Evolutionary conservation across 2,113 vertebrate species (phyloP).

Genomic region (Tyrannus savana): DNA sequence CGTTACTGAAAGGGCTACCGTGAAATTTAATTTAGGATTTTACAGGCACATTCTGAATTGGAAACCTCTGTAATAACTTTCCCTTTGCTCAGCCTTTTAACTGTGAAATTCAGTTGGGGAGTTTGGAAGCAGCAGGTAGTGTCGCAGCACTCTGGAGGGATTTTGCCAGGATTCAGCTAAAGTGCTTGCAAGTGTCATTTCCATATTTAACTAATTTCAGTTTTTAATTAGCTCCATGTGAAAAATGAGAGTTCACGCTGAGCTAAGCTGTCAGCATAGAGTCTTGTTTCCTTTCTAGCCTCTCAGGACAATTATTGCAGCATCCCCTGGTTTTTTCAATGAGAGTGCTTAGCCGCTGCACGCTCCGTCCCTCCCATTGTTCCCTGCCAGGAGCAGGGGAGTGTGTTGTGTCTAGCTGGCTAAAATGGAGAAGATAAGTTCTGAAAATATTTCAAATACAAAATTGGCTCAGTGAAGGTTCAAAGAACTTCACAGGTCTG

Average conservation of each 20-base stretch:
- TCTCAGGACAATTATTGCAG: conserved; percentile 82
- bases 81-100: conserved; percentile 83
- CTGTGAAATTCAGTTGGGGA: conserved; percentile 84
- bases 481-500: not conserved
- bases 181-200: conserved; percentile 88
- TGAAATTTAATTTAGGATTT: conserved; percentile 85
- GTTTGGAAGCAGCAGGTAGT: conserved; percentile 84
- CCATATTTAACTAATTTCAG: conserved; percentile 91
- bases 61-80: conserved; percentile 82
- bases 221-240: conserved; percentile 89
- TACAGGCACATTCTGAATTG: conserved; percentile 77
- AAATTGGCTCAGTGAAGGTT: not conserved
- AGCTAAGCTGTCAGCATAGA: conserved; percentile 83
- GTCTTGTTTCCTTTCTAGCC: conserved; percentile 83
- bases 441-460: not conserved
- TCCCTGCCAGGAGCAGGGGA: conserved; percentile 32
- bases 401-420: conserved; percentile 5
- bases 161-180: conserved; percentile 85
- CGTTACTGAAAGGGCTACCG: conserved; percentile 76
- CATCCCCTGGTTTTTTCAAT: conserved; percentile 73
- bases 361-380: conserved; percentile 41
- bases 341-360: conserved; percentile 63
- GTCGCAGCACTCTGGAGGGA: conserved; percentile 80
- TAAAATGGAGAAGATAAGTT: conserved; percentile 43
- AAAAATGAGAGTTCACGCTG: conserved; percentile 85